A percentile compares a stretch with the other conserved stretches of the same genome.
These are phyloP conservation scores for Dysidea cf. avara DNA, from an alignment of 37 sponge, comb jelly and placozoan species.

Conservation along the genomic window DNA sequence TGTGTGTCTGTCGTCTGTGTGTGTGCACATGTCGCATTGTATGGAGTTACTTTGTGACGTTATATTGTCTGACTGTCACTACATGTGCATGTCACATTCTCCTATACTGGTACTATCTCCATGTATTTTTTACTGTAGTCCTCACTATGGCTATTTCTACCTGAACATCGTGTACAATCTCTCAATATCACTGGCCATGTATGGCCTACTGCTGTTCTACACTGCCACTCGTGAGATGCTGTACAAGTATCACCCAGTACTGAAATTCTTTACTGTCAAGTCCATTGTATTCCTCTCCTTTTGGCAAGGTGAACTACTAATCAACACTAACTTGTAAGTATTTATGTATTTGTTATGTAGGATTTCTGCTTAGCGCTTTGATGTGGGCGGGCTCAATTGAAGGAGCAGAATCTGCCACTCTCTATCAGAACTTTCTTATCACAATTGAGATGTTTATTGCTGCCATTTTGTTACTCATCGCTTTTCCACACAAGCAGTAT, in stretches of 20 bases:
- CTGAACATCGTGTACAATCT: conserved; percentile 88
- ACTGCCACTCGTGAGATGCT: conserved; percentile 79
- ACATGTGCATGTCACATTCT: too few species aligned
- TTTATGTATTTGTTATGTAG: conserved; percentile 10
- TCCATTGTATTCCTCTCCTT: conserved; percentile 90
- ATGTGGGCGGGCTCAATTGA: conserved; percentile 13
- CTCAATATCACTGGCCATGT: conserved; percentile 89
- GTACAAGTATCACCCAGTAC: conserved; percentile 79
- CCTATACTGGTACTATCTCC: too few species aligned
- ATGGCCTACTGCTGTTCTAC: conserved; percentile 94
- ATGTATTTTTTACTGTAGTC: conserved; percentile 43
- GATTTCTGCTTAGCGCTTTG: neutral
- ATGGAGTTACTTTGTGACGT: too few species aligned
- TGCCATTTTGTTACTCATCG: conserved; percentile 79
- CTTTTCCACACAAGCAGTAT: conserved; percentile 88
- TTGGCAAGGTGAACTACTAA: conserved; percentile 89
- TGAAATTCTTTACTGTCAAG: conserved; percentile 96
- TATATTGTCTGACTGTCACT: too few species aligned
- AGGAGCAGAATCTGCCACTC: conserved; percentile 45
- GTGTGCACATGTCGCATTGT: too few species aligned
- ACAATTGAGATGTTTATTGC: conserved; percentile 95
- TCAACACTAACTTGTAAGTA: neutral
- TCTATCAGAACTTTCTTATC: conserved; percentile 96
- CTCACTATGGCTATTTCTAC: conserved; percentile 83
- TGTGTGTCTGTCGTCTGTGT: too few species aligned